phyloP scores from a whole-genome alignment of 2,888 invertebrate genomes.

The Stictocephala bisonia region DNA sequence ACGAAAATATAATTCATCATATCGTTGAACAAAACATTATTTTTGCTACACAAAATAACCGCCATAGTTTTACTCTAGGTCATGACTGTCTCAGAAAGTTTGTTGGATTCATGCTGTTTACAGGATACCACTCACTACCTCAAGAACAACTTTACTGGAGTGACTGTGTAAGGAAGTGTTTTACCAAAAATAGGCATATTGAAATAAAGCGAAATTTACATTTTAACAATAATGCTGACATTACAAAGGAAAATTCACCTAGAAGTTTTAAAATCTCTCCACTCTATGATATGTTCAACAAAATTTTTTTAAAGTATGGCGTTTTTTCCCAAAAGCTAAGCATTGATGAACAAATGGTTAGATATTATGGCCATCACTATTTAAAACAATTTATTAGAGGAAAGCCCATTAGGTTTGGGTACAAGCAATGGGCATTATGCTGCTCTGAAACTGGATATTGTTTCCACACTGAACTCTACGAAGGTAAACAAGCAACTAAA shows the following conservation, averaged over 20 bases:
- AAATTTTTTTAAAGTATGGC: neutral
- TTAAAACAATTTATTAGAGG: slow-evolving; percentile 27
- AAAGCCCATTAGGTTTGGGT: slow-evolving; percentile 16
- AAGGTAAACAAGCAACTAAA: neutral
- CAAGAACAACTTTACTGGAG: slow-evolving; percentile 8
- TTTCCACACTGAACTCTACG: slow-evolving; percentile 5
- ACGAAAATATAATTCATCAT: neutral
- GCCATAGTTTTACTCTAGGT: neutral
- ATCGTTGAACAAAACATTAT: neutral
- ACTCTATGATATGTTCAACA: neutral
- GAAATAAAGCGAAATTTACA: slow-evolving; percentile 24
- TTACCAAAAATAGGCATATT: neutral
- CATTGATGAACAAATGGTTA: slow-evolving; percentile 27
- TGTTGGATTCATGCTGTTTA: slow-evolving; percentile 8
- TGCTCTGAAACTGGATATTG: slow-evolving; percentile 12
- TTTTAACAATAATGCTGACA: neutral
- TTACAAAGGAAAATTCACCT: neutral
- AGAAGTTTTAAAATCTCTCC: neutral
- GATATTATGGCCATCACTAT: slow-evolving; percentile 2
- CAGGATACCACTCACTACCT: neutral
- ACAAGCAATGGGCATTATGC: neutral
- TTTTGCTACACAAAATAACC: neutral
- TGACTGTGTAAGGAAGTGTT: neutral
- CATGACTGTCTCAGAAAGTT: slow-evolving; percentile 7
- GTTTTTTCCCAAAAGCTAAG: neutral